Base-by-base conservation (phyloP, 2,888 invertebrate genomes). In the Bellardia bayeri region DNA sequence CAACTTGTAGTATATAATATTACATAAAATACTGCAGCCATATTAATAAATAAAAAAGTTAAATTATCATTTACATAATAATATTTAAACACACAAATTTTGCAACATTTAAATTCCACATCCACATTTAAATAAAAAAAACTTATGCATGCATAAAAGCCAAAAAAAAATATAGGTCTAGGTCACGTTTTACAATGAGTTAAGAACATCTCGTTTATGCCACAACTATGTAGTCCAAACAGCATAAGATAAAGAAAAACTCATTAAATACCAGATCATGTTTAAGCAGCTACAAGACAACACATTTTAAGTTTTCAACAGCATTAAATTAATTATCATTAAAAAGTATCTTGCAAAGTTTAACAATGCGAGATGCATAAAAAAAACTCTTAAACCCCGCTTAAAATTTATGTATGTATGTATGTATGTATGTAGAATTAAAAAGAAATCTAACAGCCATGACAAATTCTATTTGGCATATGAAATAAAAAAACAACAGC, bases 381-480 rank as follows among this genome's bases (percentile, higher is more conserved):
- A 64, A 64, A 54, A 54, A 23, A 54, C 16, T 30, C 13, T 58
- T 58, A 30, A 40, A 64, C 9, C 14, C 40, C 11, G 33, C 16
- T 56, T 33, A 37, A 64, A 64, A 61, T 23, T 1, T 23, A 23
- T 23, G 23, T 23, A 23, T 23, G 23, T 23, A 23, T 61, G 40
- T 40, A 40, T 23, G 23, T 23, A 23, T 23, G 23, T 23, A 23
- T 61, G 40, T 40, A 40, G 64, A 76, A 64, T 40, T 13, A 51
- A 30, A 58, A 42, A 37, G 45, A 71, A 9, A 64, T 30, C 63
- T 64, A 42, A 64, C 72, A 72, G 72, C 42, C 82, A 49, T 74
- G 23, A 66, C 66, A 58, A 68, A 74, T 74, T 74, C 30, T 42
- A 45, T 68, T 68, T 13, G 56, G 3, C 71, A 40, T 23, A 71